Conservation (phyloP, 2,113 vertebrate genomes). For the Leucoraja erinaceus region DNA sequence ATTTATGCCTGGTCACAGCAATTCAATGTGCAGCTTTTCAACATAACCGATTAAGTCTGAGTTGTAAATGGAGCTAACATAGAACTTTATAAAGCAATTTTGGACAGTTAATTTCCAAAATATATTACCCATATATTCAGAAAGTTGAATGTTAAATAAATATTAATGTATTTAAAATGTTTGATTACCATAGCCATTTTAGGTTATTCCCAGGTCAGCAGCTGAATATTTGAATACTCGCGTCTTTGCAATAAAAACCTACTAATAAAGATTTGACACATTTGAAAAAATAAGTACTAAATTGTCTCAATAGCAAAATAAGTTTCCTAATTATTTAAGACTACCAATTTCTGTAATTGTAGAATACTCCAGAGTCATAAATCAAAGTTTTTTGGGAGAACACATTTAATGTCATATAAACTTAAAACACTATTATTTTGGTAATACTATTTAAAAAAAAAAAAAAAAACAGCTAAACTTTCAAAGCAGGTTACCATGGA, state of each 20-base stretch:
- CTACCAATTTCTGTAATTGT: background rate
- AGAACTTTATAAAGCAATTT: background rate
- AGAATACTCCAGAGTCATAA: background rate
- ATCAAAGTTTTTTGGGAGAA: background rate
- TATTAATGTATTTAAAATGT: background rate
- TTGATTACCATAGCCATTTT: background rate
- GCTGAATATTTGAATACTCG: background rate
- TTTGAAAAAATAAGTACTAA: background rate
- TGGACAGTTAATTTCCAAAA: background rate
- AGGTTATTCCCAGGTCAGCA: background rate
- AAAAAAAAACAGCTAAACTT: background rate
- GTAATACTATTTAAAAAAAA: background rate
- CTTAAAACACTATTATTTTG: background rate
- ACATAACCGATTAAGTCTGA: background rate
- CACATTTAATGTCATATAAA: background rate
- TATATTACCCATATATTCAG: background rate
- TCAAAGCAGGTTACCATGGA: background rate
- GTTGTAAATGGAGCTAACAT: conserved; percentile 11
- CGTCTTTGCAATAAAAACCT: background rate
- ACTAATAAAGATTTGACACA: background rate
- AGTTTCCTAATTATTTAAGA: background rate
- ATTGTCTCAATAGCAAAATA: background rate
- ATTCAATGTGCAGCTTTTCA: background rate
- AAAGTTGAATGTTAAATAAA: conserved; percentile 14
- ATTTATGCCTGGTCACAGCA: background rate